Evolutionary conservation across 2,113 vertebrate species (phyloP), one percentile per base, ranked within the genome.

Genomic region (Strigops habroptila): DNA sequence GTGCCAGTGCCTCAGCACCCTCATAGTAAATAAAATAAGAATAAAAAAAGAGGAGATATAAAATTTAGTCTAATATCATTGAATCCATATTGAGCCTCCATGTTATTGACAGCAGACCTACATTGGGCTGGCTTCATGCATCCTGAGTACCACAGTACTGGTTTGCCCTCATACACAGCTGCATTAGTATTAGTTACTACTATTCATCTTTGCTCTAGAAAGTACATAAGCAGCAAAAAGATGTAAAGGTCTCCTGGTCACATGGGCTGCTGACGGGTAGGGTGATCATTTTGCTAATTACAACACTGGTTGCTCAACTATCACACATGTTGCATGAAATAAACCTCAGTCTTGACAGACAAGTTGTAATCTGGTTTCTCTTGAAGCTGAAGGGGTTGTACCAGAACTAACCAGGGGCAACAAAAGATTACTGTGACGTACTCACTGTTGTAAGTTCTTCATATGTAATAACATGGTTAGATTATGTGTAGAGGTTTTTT

Each of bases 331-430:
- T 77, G 80, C 3, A 11, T 41, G 86, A 95, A 91, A 80, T n/a
- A 74, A 77, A 41, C 59, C 85, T 86, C 75, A 39, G 63, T 16
- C 82, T 67, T 30, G 92, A 90, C 71, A 81, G 76, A n/a, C 90
- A 22, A 69, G 82, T 93, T 80, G 24, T 19, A 49, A 80, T 51
- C 75, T 90, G 75, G 59, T 91, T 93, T 73, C 59, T 91, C 88
- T 27, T 7, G 67, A 62, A 68, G 86, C 71, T 57, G 3, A 69
- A 65, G 79, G 90, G 53, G 44, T 94, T 77, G 35, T 44, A n/a
- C 21, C 3, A 5, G 82, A 69, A 46, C 17, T 93, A 74, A 90
- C 0, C 62, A 53, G 63, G 88, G 86, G 59, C 53, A 86, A 21
- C 6, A 12, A 5, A 22, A 44, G 70, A 44, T 77, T 86, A 18